These are phyloP conservation scores for Conopomorpha cramerella DNA, from an alignment of 1,140 invertebrate species.

Conservation along the genomic window DNA sequence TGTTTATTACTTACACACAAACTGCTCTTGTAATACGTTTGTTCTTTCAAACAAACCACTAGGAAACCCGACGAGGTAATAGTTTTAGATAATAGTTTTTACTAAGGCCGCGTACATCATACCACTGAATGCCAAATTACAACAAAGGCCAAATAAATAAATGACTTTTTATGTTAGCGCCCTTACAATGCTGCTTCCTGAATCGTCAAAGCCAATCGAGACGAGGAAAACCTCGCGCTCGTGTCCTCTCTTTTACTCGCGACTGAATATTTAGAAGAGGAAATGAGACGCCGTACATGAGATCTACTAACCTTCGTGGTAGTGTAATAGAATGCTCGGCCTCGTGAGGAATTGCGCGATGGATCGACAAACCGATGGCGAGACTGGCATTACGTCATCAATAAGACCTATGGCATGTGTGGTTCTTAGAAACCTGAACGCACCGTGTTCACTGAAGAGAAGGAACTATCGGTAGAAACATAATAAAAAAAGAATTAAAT, in stretches of 20 bases:
- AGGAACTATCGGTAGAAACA: too few species aligned
- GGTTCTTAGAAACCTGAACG: too few species aligned
- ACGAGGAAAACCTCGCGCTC: too few species aligned
- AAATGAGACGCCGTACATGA: conserved; percentile 14
- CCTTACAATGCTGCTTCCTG: not conserved
- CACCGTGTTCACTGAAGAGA: too few species aligned
- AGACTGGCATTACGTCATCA: conserved; percentile 36
- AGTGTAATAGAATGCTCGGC: conserved; percentile 24
- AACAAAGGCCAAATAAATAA: not conserved
- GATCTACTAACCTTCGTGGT: conserved; percentile 12
- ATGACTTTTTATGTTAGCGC: not conserved
- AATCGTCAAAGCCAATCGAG: too few species aligned
- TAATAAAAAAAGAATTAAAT: too few species aligned
- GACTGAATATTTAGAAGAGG: not conserved
- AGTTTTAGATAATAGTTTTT: too few species aligned
- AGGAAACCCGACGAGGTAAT: too few species aligned
- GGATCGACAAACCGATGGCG: conserved; percentile 26
- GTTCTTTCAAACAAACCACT: too few species aligned
- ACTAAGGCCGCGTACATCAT: too few species aligned
- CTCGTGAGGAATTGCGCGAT: conserved; percentile 35
- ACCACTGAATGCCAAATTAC: not conserved
- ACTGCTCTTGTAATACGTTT: too few species aligned
- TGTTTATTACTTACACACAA: too few species aligned
- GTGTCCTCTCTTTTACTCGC: conserved; percentile 1
- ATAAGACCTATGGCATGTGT: conserved; percentile 16